Conservation (phyloP, 2,888 invertebrate genomes). For the Drosophila mercatorum region DNA sequence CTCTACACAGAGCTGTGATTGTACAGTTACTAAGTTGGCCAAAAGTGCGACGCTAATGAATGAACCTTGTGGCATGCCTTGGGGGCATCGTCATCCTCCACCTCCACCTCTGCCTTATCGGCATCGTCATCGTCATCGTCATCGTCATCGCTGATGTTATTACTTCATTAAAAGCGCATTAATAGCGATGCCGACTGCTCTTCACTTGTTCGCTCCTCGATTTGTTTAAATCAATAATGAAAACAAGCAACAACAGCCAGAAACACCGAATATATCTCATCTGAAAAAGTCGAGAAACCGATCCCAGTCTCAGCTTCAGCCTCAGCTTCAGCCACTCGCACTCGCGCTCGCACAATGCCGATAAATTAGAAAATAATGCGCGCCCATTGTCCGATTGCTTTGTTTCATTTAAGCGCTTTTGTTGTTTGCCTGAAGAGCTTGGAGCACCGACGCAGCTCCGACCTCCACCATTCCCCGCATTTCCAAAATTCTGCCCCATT, state of each 20-base stretch:
- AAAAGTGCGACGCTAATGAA: slow-evolving; percentile 48
- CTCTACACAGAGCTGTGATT: slow-evolving; percentile 17
- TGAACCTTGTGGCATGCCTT: slow-evolving; percentile 45
- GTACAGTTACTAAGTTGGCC: slow-evolving; percentile 30
- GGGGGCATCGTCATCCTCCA: slow-evolving; percentile 14
- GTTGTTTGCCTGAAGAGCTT: slow-evolving; percentile 55
- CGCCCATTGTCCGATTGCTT: slow-evolving; percentile 78
- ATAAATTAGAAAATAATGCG: slow-evolving; percentile 83
- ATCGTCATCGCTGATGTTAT: slow-evolving; percentile 60
- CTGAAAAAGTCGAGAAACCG: slow-evolving; percentile 50
- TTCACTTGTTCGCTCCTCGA: slow-evolving; percentile 73
- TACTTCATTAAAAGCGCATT: slow-evolving; percentile 79
- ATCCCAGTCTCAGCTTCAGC: slow-evolving; percentile 51
- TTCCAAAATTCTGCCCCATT: slow-evolving; percentile 35
- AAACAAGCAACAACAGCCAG: slow-evolving; percentile 62
- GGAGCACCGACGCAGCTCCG: slow-evolving; percentile 14
- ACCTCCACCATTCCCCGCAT: slow-evolving; percentile 11
- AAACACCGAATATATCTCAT: slow-evolving; percentile 28
- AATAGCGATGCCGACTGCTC: slow-evolving; percentile 63
- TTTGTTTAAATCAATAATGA: slow-evolving; percentile 78
- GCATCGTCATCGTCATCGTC: background rate
- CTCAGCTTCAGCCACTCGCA: slow-evolving; percentile 21
- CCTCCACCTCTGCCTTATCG: slow-evolving; percentile 11
- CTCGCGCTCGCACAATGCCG: slow-evolving; percentile 66
- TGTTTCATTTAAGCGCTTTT: slow-evolving; percentile 80